Conservation (phyloP, 2,888 invertebrate genomes). For the Acleris cristana region DNA sequence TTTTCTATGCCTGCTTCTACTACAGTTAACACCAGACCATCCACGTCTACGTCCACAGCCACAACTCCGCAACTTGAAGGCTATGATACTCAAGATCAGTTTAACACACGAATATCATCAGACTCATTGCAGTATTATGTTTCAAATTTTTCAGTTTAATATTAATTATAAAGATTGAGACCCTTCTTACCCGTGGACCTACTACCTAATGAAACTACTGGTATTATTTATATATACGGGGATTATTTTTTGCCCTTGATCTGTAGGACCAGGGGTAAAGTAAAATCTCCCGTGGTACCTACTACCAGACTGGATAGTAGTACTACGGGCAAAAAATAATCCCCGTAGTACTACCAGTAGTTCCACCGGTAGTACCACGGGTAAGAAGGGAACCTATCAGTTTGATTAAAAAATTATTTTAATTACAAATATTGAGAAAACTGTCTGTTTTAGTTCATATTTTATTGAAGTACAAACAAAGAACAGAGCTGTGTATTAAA, state of each 20-base stretch:
- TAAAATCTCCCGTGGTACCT: conserved; percentile 10
- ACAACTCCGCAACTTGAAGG: conserved; percentile 9
- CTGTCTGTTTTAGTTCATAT: conserved; percentile 15
- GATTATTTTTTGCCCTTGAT: conserved; percentile 8
- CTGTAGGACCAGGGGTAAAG: conserved; percentile 11
- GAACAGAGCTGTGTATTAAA: conserved; percentile 11
- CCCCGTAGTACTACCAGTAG: conserved; percentile 15
- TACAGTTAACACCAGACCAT: conserved; percentile 11
- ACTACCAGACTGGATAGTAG: conserved; percentile 13
- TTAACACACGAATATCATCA: conserved; percentile 5
- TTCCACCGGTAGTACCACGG: conserved; percentile 15
- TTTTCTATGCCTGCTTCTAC: conserved; percentile 2
- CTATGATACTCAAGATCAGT: conserved; percentile 7
- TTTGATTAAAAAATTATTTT: conserved; percentile 3
- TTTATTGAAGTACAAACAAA: conserved; percentile 14
- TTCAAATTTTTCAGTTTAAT: conserved; percentile 13
- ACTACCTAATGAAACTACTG: conserved; percentile 2
- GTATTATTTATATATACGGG: conserved; percentile 9
- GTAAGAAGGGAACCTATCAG: conserved; percentile 10
- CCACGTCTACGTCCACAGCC: conserved; percentile 18
- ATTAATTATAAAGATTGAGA: conserved; percentile 8
- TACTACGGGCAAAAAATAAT: conserved; percentile 17
- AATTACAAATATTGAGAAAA: conserved; percentile 7
- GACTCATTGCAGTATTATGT: conserved; percentile 13
- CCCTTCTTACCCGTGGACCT: too few species aligned